A percentile compares a stretch with the other conserved stretches of the same genome.
These are phyloP conservation scores for Daphoenositta chrysoptera DNA, from an alignment of 2,113 vertebrate species.

Conservation along the genomic window DNA sequence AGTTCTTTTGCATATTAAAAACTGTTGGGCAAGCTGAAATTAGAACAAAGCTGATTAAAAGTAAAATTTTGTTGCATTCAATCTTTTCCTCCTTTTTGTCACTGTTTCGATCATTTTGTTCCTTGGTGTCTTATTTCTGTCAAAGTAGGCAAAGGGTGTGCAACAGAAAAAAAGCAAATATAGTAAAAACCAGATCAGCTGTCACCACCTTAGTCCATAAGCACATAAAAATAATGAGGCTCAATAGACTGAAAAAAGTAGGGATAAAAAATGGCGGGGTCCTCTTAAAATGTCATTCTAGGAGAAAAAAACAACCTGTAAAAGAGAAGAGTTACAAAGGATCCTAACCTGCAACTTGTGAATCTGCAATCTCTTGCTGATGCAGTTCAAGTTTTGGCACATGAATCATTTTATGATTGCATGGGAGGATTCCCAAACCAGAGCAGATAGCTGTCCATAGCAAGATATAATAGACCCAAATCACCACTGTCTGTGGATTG, in stretches of 20 bases:
- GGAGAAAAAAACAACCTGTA: neutral
- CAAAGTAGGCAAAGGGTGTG: neutral
- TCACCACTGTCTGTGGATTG: neutral
- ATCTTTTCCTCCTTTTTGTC: neutral
- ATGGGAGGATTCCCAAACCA: neutral
- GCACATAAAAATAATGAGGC: neutral
- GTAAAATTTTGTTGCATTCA: neutral
- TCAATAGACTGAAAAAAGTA: neutral
- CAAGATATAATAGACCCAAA: neutral
- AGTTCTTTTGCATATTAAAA: slow-evolving; percentile 13
- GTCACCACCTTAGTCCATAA: neutral
- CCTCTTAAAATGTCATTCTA: neutral
- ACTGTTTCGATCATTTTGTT: neutral
- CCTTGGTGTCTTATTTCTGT: neutral
- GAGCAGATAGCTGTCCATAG: neutral
- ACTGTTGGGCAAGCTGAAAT: slow-evolving; percentile 12
- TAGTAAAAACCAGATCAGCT: neutral
- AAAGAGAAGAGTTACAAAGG: neutral
- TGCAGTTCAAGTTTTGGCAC: neutral
- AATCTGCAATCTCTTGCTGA: neutral
- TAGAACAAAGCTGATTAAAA: slow-evolving; percentile 18
- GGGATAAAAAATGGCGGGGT: neutral
- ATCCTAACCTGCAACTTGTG: neutral
- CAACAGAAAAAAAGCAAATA: neutral
- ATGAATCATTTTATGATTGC: neutral